These are phyloP conservation scores for Mormyrops attenuatus DNA, from an alignment of 2,797 vertebrate genomes.

Conservation along the genomic window DNA sequence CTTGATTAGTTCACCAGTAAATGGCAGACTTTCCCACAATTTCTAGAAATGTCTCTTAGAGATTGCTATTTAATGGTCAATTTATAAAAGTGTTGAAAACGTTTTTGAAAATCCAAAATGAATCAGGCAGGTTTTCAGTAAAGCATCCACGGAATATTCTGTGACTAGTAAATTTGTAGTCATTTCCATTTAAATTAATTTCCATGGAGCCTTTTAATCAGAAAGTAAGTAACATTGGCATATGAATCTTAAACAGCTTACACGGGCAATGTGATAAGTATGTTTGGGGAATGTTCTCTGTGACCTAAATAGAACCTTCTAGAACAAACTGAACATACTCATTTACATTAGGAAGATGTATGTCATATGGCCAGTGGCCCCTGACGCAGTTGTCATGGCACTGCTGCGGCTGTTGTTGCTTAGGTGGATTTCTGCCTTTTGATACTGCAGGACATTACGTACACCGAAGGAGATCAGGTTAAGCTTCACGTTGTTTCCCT, in stretches of 20 bases:
- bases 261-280: neutral
- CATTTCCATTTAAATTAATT: neutral
- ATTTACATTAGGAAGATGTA: neutral
- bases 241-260: neutral
- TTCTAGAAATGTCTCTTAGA: neutral
- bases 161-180: neutral
- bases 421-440: neutral
- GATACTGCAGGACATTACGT: neutral
- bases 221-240: neutral
- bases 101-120: neutral
- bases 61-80: neutral
- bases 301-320: neutral
- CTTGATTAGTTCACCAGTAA: neutral
- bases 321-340: neutral
- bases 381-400: neutral
- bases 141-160: neutral
- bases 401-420: neutral
- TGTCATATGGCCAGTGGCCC: neutral
- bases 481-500: neutral
- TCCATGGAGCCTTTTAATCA: neutral
- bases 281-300: neutral
- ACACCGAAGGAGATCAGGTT: neutral
- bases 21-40: neutral
- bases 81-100: neutral
- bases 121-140: neutral